Evolutionary conservation across 2,113 vertebrate species (phyloP).

Genomic region (Chrysemys picta): DNA sequence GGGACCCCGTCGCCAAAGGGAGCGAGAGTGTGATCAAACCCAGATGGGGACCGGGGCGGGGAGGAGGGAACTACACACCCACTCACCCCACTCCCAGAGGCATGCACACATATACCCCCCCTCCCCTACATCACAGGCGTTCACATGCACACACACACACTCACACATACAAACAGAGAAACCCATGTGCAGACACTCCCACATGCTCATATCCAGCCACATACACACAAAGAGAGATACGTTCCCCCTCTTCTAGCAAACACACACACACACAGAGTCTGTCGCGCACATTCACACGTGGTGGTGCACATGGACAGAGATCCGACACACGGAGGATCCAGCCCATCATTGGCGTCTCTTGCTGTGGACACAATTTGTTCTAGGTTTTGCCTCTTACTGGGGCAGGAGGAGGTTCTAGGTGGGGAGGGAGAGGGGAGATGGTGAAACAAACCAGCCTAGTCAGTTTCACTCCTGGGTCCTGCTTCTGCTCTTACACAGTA

Average conservation of each 20-base stretch:
- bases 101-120: neutral
- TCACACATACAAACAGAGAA: constrained; percentile 19
- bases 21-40: constrained; percentile 73
- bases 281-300: neutral
- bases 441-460: neutral
- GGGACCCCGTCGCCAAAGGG: constrained; percentile 62
- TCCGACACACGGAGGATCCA: neutral
- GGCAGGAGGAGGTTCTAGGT: neutral
- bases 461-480: neutral
- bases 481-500: too few relatives aligned
- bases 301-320: neutral
- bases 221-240: neutral
- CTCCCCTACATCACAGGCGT: neutral
- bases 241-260: neutral
- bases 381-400: neutral
- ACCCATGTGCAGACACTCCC: neutral
- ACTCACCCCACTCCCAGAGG: constrained; percentile 14
- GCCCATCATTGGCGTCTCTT: neutral
- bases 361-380: neutral
- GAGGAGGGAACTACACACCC: constrained; percentile 13
- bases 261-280: neutral
- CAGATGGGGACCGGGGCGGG: constrained; percentile 66
- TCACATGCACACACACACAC: neutral
- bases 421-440: neutral
- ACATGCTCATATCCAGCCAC: neutral